phyloP scores from a whole-genome alignment of 1,140 invertebrate genomes.

The Pogonus chalceus region DNA sequence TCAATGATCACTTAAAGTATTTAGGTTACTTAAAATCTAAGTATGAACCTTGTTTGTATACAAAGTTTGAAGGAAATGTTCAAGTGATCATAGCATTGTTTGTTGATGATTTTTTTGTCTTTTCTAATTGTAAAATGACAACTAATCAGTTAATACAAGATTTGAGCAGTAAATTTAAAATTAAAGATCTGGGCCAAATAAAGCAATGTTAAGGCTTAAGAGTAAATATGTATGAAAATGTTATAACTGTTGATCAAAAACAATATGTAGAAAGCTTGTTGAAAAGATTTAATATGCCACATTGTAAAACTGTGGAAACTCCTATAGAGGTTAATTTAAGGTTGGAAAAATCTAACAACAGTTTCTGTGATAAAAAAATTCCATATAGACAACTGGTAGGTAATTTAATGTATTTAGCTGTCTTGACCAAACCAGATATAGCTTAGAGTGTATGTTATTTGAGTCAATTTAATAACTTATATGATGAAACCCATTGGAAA shows the following conservation, averaged over 20 bases:
- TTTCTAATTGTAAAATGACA: neutral
- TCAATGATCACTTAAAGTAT: neutral
- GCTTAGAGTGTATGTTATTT: constrained; percentile 26
- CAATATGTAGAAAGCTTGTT: constrained; percentile 18
- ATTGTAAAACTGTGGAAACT: constrained; percentile 16
- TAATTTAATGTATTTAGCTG: constrained; percentile 27
- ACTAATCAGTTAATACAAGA: neutral
- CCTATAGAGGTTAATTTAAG: constrained; percentile 16
- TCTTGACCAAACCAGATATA: constrained; percentile 29
- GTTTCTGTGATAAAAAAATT: constrained; percentile 10
- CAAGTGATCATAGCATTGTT: neutral
- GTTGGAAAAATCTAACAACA: constrained; percentile 10
- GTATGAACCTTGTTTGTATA: neutral
- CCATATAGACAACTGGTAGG: constrained; percentile 24
- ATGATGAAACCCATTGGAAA: constrained; percentile 20
- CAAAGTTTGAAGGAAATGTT: neutral
- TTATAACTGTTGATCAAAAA: constrained; percentile 18
- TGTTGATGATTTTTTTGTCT: neutral
- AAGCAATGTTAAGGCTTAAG: neutral
- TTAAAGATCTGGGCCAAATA: neutral
- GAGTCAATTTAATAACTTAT: constrained; percentile 24
- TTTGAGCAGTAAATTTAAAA: neutral
- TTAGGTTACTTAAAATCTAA: neutral
- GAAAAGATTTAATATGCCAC: constrained; percentile 21
- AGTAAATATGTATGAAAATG: constrained; percentile 13